Conservation (phyloP, 2,113 vertebrate genomes). For the Coturnix japonica region DNA sequence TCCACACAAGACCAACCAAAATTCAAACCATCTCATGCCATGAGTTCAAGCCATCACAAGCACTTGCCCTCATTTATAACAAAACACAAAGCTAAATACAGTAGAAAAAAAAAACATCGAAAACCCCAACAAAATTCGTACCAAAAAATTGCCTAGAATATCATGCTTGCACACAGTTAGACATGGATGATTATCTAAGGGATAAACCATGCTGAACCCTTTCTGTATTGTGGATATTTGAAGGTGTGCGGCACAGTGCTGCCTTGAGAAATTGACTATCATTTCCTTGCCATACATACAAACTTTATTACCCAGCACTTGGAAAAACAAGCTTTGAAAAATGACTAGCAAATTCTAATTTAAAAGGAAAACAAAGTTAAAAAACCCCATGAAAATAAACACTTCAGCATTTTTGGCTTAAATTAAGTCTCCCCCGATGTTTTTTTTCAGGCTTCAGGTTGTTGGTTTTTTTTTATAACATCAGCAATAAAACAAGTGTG, state of each 20-base stretch:
- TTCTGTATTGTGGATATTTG: not conserved
- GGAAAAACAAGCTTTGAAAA: not conserved
- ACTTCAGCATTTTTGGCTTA: slow-evolving; percentile 37
- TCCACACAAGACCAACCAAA: not conserved
- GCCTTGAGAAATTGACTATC: rapidly evolving
- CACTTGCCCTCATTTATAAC: not conserved
- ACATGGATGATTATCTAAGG: rapidly evolving
- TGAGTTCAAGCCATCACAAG: not conserved
- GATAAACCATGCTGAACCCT: rapidly evolving
- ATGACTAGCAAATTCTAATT: not conserved
- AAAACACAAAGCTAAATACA: rapidly evolving
- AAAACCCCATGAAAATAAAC: not conserved
- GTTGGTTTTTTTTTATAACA: slow-evolving; percentile 52
- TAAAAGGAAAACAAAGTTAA: not conserved
- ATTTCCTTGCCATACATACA: not conserved
- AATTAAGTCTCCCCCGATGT: slow-evolving; percentile 62
- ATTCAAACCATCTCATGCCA: not conserved
- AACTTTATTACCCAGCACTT: rapidly evolving
- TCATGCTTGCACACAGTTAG: not conserved
- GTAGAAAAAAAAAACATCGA: rapidly evolving
- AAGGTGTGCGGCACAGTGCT: not conserved
- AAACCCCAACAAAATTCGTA: rapidly evolving
- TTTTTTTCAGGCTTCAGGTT: slow-evolving; percentile 28
- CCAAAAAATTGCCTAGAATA: not conserved
- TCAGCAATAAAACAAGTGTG: slow-evolving; percentile 53